phyloP scores from a whole-genome alignment of 2,113 vertebrate species.

The Pelmatolapia mariae region DNA sequence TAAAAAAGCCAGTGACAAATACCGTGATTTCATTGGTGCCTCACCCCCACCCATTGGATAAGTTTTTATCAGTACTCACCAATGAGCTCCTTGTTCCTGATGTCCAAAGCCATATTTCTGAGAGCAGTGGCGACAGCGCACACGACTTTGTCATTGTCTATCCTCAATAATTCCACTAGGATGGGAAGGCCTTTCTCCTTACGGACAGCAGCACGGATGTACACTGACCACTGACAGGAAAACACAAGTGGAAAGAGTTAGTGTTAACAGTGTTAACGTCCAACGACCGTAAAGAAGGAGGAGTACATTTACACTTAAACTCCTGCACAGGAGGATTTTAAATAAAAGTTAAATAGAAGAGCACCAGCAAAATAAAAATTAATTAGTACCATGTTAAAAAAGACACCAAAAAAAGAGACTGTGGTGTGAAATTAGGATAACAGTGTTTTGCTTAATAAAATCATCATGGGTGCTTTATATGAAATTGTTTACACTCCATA shows the following conservation, averaged over 20 bases:
- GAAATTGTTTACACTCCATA: not conserved
- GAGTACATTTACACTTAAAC: not conserved
- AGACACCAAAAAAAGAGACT: not conserved
- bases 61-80: constrained; percentile 73
- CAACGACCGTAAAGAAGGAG: not conserved
- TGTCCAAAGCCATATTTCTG: constrained; percentile 98
- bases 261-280: not conserved
- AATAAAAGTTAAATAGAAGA: not conserved
- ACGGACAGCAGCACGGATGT: constrained; percentile 94
- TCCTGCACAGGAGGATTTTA: not conserved
- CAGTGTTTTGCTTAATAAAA: not conserved
- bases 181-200: constrained; percentile 98
- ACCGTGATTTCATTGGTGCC: not conserved
- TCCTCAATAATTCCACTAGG: constrained; percentile 93
- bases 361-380: not conserved
- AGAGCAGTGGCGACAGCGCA: constrained; percentile 97
- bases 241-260: not conserved
- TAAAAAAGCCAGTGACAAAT: not conserved
- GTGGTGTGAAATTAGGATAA: not conserved
- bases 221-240: constrained; percentile 89
- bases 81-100: constrained; percentile 97
- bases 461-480: not conserved
- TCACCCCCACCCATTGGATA: not conserved
- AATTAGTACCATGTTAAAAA: not conserved
- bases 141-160: constrained; percentile 98